Percentiles rank a stretch among this genome's conserved stretches.
Evolutionary conservation across 2,113 vertebrate species (phyloP).

Genomic region (Coracopsis vasa): DNA sequence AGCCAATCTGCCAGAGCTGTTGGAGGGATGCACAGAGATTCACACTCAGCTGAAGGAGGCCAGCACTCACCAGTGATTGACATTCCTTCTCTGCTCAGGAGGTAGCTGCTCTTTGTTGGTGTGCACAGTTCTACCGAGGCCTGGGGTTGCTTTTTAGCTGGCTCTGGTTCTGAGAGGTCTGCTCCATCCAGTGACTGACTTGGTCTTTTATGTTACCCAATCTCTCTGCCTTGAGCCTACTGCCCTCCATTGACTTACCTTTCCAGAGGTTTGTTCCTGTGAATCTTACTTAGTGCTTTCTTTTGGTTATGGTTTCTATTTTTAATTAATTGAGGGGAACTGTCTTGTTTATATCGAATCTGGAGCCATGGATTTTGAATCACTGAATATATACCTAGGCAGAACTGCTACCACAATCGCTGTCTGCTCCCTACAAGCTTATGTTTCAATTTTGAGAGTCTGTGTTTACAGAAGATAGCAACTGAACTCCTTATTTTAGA

Average conservation of each 20-base stretch:
- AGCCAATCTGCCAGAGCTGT: background rate
- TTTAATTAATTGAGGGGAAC: background rate
- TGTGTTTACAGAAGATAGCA: background rate
- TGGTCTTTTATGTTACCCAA: background rate
- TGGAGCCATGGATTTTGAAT: background rate
- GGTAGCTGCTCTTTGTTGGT: background rate
- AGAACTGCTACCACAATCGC: background rate
- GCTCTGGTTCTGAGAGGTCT: background rate
- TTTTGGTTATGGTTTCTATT: background rate
- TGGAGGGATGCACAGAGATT: background rate
- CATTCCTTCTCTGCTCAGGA: background rate
- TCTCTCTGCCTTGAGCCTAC: background rate
- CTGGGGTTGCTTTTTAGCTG: background rate
- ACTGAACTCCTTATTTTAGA: background rate
- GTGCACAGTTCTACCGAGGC: background rate
- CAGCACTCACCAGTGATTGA: rapidly evolving
- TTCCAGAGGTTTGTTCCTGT: background rate
- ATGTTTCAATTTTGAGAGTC: background rate
- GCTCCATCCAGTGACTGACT: background rate
- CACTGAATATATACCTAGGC: background rate
- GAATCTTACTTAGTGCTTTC: background rate
- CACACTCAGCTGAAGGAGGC: background rate
- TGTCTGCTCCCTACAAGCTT: background rate
- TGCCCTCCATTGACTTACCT: background rate
- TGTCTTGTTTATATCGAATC: background rate